Percentiles rank a stretch among this genome's conserved stretches.
Conservation (phyloP, 2,113 vertebrate species). For the Nothobranchius furzeri region DNA sequence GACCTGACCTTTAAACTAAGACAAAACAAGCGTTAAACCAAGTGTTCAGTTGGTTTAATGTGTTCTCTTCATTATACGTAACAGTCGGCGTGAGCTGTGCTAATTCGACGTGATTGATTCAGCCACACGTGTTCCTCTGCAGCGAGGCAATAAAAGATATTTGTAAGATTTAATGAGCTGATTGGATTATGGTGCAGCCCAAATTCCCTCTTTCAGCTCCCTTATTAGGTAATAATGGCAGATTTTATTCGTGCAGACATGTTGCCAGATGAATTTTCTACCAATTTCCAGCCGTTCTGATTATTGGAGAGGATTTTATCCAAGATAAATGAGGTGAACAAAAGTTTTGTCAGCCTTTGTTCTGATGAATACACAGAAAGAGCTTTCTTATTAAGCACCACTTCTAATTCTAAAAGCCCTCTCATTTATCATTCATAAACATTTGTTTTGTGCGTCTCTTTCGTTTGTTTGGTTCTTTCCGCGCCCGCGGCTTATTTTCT, state of each 20-base stretch:
- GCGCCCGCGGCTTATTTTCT: conserved; percentile 48
- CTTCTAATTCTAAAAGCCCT: conserved; percentile 45
- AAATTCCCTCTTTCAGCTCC: conserved; percentile 49
- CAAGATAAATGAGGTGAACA: conserved; percentile 58
- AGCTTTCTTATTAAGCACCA: conserved; percentile 51
- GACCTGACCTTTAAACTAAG: background rate
- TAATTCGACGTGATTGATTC: conserved; percentile 32
- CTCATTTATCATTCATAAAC: conserved; percentile 66
- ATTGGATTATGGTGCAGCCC: conserved; percentile 61
- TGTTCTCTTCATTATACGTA: conserved; percentile 19
- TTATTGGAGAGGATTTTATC: conserved; percentile 51
- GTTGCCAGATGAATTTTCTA: conserved; percentile 70
- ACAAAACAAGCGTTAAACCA: background rate
- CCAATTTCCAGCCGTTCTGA: conserved; percentile 68
- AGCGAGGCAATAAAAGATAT: conserved; percentile 55
- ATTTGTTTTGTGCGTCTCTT: conserved; percentile 55
- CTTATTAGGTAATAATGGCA: conserved; percentile 59
- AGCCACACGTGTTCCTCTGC: conserved; percentile 27
- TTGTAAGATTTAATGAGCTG: conserved; percentile 58
- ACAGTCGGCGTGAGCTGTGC: background rate
- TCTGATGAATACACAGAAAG: conserved; percentile 45
- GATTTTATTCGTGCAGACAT: conserved; percentile 63
- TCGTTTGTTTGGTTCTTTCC: conserved; percentile 32
- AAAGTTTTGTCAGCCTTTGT: conserved; percentile 40
- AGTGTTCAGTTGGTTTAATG: background rate